Evolutionary conservation across 2,888 invertebrate species (phyloP), one percentile per base, ranked within the genome.

Genomic region (Parasteatoda lunata): DNA sequence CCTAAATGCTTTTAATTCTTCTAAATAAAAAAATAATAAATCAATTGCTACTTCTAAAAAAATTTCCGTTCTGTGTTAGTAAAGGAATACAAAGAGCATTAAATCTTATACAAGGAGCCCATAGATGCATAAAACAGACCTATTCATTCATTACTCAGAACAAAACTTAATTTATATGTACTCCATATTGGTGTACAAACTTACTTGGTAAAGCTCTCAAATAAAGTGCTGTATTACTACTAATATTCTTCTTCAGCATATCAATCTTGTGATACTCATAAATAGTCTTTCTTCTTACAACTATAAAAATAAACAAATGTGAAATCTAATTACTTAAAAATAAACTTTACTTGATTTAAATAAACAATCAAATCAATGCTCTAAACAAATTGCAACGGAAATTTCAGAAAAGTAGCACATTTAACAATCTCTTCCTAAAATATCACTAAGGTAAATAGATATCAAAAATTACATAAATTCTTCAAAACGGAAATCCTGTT

Each of bases 261-360:
- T 96, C 95, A 5, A 98, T 95, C 49, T 97, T 94, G 92, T 98
- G 97, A 92, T 98, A 98, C 92, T 98, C 98, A 93, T 97, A 98
- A 91, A 98, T 98, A 0, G 98, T 98, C 93, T 98, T 97, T 90
- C 97, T 94, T 68, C 96, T 94, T 9, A 97, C 94, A 91, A 96
- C 98, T 98, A 92, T 1, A 93, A 75, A 5, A 15, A 65, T 15
- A 59, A 77, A 13, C 47, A 70, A 9, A 73, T 8, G 49, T 11
- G 59, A 64, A 79, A 13, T 13, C 4, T 45, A 54, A 52, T 5
- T 30, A 15, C 0, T 30, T 30, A 30, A n/a, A n/a, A n/a, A 30
- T 30, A 30, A 30, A 30, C 2, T 30, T 30, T 68, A 11, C 30
- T 30, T 9, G 8, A 30, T 30, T 30, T 5, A 11, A 68, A 11